Conservation (phyloP, 2,113 vertebrate species). For the Archilochus colubris region DNA sequence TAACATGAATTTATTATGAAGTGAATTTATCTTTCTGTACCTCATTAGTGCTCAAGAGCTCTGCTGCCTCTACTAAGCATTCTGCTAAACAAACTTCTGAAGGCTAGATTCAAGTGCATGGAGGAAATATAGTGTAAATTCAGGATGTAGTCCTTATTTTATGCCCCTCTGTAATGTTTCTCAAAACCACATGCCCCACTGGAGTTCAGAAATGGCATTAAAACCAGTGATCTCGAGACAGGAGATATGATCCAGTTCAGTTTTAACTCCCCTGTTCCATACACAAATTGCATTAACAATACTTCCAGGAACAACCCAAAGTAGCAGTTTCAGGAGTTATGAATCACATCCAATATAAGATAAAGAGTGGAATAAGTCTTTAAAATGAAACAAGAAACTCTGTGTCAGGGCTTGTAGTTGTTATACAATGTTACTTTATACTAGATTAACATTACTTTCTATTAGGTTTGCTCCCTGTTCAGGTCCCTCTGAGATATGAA, state of each 20-base stretch:
- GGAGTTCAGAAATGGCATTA: background rate
- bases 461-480: background rate
- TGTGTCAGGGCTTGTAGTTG: background rate
- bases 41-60: conserved; percentile 34
- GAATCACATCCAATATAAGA: background rate
- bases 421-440: background rate
- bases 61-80: conserved; percentile 28
- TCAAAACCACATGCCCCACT: background rate
- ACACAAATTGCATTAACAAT: background rate
- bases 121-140: background rate
- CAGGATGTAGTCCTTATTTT: background rate
- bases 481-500: background rate
- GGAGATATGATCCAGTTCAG: background rate
- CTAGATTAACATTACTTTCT: background rate
- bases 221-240: background rate
- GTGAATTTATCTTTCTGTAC: conserved; percentile 43
- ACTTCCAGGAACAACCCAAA: background rate
- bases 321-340: background rate
- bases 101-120: background rate
- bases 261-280: background rate
- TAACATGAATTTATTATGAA: conserved; percentile 71
- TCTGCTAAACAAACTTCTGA: conserved; percentile 35
- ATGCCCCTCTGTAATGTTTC: background rate
- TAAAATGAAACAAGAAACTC: background rate
- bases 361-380: background rate